Evolutionary conservation across 1,140 invertebrate species (phyloP).

Genomic region (Apis cerana): DNA sequence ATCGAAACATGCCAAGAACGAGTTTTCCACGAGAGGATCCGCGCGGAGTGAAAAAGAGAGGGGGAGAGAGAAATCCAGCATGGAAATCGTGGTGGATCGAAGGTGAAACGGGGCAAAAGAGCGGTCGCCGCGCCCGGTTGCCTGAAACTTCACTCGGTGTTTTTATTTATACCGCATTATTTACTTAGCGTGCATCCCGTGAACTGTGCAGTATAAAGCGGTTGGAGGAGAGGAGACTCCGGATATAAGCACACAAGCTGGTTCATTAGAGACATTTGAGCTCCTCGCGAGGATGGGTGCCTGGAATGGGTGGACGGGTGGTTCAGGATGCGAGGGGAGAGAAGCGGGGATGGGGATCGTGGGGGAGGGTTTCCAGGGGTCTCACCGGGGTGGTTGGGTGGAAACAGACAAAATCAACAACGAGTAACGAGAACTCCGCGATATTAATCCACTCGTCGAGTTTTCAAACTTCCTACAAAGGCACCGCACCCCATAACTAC

Average conservation of each 20-base stretch:
- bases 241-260: constrained; percentile 78
- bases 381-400: constrained; percentile 67
- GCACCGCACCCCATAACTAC: constrained; percentile 66
- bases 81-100: constrained; percentile 7
- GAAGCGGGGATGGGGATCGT: constrained; percentile 42
- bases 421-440: constrained; percentile 81
- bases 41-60: too few species aligned
- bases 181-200: constrained; percentile 70
- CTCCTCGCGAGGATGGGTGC: constrained; percentile 69
- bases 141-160: constrained; percentile 55
- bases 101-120: neutral
- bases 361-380: constrained; percentile 50
- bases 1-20: too few species aligned
- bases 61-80: neutral
- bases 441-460: constrained; percentile 82
- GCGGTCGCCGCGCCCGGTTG: constrained; percentile 2
- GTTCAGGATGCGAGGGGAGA: constrained; percentile 54
- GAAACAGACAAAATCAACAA: constrained; percentile 82
- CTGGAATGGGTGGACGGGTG: constrained; percentile 46
- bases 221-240: constrained; percentile 66
- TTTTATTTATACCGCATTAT: constrained; percentile 76
- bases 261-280: constrained; percentile 81
- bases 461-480: constrained; percentile 82
- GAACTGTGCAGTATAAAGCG: constrained; percentile 68
- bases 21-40: too few species aligned